These are phyloP conservation scores for Eueides isabella DNA, from an alignment of 1,140 invertebrate species.

Conservation along the genomic window DNA sequence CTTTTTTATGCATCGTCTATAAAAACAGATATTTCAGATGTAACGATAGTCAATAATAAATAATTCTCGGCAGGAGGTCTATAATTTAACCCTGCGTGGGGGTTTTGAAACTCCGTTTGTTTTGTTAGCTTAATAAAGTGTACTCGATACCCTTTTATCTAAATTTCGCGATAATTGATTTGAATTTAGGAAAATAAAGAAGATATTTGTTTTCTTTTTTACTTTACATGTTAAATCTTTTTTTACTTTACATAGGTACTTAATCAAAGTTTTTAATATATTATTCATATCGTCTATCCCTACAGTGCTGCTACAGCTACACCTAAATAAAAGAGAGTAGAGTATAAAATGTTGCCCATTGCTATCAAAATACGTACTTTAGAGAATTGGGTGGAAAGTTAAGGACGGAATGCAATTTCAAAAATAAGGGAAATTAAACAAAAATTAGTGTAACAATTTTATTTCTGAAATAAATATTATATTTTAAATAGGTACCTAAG, in stretches of 20 bases:
- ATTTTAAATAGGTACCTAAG: no score
- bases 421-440: no score
- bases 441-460: no score
- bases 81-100: conserved; percentile 45
- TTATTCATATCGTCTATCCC: not conserved
- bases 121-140: conserved; percentile 40
- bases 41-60: conserved; percentile 38
- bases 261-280: no score
- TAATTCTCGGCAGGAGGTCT: conserved; percentile 49
- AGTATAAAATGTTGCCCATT: no score
- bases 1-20: not conserved
- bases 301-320: not conserved
- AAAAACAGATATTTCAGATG: not conserved
- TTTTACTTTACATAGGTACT: not conserved
- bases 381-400: no score
- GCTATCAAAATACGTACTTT: no score
- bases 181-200: conserved; percentile 17
- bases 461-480: no score
- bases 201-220: not conserved
- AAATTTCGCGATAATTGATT: conserved; percentile 44
- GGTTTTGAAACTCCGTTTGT: conserved; percentile 44
- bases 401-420: no score
- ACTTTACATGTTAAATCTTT: not conserved
- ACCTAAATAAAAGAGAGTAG: no score
- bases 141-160: conserved; percentile 32